Percentiles rank a stretch among this genome's conserved stretches.
These are phyloP conservation scores for Corythornis madagascariensis DNA, from an alignment of 2,113 vertebrate genomes.

Conservation along the genomic window DNA sequence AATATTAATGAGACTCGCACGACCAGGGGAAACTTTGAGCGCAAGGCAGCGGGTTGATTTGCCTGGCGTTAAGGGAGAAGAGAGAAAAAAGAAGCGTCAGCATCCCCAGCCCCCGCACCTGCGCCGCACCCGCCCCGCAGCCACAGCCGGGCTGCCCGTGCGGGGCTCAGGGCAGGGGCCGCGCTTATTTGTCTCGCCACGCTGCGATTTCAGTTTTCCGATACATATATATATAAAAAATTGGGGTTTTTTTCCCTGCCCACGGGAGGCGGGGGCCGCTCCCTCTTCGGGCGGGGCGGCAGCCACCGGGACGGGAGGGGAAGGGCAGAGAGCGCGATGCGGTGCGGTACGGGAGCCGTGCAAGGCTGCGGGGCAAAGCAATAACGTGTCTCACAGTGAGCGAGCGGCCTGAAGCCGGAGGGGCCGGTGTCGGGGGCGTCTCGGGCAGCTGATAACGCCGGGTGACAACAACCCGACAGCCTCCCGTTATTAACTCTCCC, in stretches of 20 bases:
- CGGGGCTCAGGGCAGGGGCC: background rate
- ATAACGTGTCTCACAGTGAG: background rate
- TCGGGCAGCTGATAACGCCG: background rate
- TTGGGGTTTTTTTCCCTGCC: background rate
- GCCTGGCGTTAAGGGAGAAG: background rate
- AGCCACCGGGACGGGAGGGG: background rate
- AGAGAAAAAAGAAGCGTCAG: background rate
- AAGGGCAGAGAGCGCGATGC: background rate
- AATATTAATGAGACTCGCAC: constrained; percentile 13
- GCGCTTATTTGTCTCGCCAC: background rate
- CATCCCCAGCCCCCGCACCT: background rate
- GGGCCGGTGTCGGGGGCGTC: background rate
- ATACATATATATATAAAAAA: background rate
- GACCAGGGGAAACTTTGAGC: constrained; percentile 17
- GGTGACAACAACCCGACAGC: background rate
- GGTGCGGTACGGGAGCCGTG: background rate
- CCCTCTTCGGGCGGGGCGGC: background rate
- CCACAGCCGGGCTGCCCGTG: background rate
- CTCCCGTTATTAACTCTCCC: background rate
- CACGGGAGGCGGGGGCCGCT: background rate
- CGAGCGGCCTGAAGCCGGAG: background rate
- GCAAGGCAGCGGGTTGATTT: background rate
- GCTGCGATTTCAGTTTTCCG: background rate
- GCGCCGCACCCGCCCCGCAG: background rate
- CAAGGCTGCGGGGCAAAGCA: background rate